Evolutionary conservation across 2,888 invertebrate species (phyloP).

Genomic region (Synergus laeviventris): DNA sequence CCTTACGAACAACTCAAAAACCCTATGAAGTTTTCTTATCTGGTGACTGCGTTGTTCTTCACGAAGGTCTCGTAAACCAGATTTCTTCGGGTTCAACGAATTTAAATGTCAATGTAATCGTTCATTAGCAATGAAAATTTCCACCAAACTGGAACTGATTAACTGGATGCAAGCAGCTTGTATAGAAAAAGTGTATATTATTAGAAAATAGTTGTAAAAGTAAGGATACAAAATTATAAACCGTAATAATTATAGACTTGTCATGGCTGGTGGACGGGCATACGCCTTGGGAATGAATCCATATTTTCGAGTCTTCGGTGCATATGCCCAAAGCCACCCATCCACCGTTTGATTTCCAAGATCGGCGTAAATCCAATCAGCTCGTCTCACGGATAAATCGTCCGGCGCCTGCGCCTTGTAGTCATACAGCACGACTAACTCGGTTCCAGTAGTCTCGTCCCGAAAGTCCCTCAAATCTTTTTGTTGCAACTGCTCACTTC

Average conservation of each 20-base stretch:
- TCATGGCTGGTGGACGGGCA: slow-evolving; percentile 94
- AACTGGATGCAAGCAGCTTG: slow-evolving; percentile 44
- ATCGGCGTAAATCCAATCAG: slow-evolving; percentile 97
- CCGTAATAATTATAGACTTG: slow-evolving; percentile 81
- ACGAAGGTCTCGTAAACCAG: slow-evolving; percentile 69
- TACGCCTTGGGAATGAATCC: slow-evolving; percentile 97
- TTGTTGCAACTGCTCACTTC: slow-evolving; percentile 67
- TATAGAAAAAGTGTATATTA: slow-evolving; percentile 62
- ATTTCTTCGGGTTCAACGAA: slow-evolving; percentile 65
- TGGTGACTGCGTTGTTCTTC: slow-evolving; percentile 71
- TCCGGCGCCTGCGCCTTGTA: slow-evolving; percentile 97
- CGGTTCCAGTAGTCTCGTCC: slow-evolving; percentile 82
- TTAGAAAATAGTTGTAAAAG: slow-evolving; percentile 63
- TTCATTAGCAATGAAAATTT: slow-evolving; percentile 62
- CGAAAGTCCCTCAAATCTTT: slow-evolving; percentile 73
- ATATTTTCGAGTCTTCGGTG: slow-evolving; percentile 93
- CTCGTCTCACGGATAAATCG: slow-evolving; percentile 91
- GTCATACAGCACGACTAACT: slow-evolving; percentile 95
- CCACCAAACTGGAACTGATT: neutral
- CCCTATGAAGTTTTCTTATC: slow-evolving; percentile 67
- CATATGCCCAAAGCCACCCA: slow-evolving; percentile 97
- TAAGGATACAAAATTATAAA: slow-evolving; percentile 58
- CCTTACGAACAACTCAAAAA: slow-evolving; percentile 68
- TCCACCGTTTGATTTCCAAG: slow-evolving; percentile 94
- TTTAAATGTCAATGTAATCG: slow-evolving; percentile 68